Conservation (phyloP, 2,113 vertebrate species). For the Corythornis cristatus region DNA sequence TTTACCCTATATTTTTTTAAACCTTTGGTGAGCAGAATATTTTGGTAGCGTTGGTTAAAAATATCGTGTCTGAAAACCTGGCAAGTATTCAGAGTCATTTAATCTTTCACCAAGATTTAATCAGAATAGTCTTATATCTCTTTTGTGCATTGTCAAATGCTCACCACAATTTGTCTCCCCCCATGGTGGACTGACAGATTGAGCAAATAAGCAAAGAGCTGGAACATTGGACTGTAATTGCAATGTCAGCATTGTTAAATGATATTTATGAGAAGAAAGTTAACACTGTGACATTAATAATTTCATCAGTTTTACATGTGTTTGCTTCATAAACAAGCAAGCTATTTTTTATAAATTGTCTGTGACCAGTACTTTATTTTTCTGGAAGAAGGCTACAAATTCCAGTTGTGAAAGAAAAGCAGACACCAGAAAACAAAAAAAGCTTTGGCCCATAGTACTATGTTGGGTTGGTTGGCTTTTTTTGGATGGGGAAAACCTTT, state of each 20-base stretch:
- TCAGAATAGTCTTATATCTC: slow-evolving; percentile 76
- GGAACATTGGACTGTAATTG: slow-evolving; percentile 73
- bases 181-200: slow-evolving; percentile 70
- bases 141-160: slow-evolving; percentile 76
- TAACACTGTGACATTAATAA: slow-evolving; percentile 79
- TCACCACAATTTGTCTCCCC: slow-evolving; percentile 71
- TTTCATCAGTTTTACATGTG: slow-evolving; percentile 75
- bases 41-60: slow-evolving; percentile 63
- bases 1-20: slow-evolving; percentile 29
- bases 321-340: slow-evolving; percentile 79
- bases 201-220: slow-evolving; percentile 72
- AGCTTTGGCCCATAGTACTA: slow-evolving; percentile 1
- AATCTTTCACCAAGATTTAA: slow-evolving; percentile 80
- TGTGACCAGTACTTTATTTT: slow-evolving; percentile 53
- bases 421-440: slow-evolving; percentile 32
- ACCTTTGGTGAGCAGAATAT: slow-evolving; percentile 2
- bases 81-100: slow-evolving; percentile 70
- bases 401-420: slow-evolving; percentile 62
- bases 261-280: slow-evolving; percentile 79
- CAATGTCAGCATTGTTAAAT: slow-evolving; percentile 77
- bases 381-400: slow-evolving; percentile 54
- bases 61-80: slow-evolving; percentile 60
- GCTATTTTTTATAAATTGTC: slow-evolving; percentile 69
- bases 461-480: neutral
- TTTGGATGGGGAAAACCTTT: neutral